Conservation (phyloP, 2,888 invertebrate species). For the Mythimna albipuncta region DNA sequence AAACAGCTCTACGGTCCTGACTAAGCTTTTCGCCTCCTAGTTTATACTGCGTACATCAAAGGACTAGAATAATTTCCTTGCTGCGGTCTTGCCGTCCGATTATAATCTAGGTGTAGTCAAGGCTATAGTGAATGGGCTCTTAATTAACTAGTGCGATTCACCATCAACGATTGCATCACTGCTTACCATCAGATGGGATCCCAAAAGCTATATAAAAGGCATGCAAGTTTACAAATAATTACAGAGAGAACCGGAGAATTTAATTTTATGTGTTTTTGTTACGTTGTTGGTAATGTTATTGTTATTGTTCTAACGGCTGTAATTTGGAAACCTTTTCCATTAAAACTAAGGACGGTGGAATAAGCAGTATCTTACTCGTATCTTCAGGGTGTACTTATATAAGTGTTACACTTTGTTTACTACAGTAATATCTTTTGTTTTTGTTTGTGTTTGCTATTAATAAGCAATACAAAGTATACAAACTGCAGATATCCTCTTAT, state of each 20-base stretch:
- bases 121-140: too few species aligned
- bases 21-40: too few species aligned
- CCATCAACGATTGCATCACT: too few species aligned
- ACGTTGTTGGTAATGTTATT: slow-evolving; percentile 48
- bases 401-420: slow-evolving; percentile 4
- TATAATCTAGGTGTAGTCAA: too few species aligned
- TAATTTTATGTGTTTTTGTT: slow-evolving; percentile 33
- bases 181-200: too few species aligned
- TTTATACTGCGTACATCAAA: too few species aligned
- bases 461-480: not conserved
- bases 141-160: too few species aligned
- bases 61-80: too few species aligned
- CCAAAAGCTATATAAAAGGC: too few species aligned
- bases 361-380: slow-evolving; percentile 28
- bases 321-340: slow-evolving; percentile 40
- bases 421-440: not conserved
- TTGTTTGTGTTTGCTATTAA: not conserved
- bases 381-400: slow-evolving; percentile 26
- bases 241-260: slow-evolving; percentile 20
- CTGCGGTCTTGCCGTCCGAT: too few species aligned
- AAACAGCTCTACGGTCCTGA: too few species aligned
- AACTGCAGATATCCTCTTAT: too few species aligned
- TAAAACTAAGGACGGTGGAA: slow-evolving; percentile 29
- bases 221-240: slow-evolving; percentile 33
- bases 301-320: slow-evolving; percentile 44